These are phyloP conservation scores for Chamaetylas fuelleborni DNA, from an alignment of 2,113 vertebrate genomes.

Conservation along the genomic window DNA sequence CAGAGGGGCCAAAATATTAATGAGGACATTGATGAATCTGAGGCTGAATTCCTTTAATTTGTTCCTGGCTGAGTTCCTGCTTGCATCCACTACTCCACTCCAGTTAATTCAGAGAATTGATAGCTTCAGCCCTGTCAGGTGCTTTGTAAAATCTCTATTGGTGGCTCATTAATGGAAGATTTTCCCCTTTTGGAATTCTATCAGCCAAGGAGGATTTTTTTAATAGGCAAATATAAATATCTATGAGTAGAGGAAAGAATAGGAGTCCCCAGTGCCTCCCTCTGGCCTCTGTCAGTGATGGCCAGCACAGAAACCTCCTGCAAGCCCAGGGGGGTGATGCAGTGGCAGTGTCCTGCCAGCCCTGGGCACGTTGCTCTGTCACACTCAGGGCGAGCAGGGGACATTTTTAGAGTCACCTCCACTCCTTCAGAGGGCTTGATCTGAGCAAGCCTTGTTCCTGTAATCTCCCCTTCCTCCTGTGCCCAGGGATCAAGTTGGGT, in stretches of 20 bases:
- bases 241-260: background rate
- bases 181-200: background rate
- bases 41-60: constrained; percentile 42
- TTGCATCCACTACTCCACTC: constrained; percentile 1
- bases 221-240: background rate
- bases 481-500: background rate
- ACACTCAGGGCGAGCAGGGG: background rate
- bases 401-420: background rate
- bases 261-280: background rate
- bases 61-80: constrained; percentile 23
- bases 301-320: background rate
- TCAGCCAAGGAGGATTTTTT: background rate
- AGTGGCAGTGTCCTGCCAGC: background rate
- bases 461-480: background rate
- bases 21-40: constrained; percentile 45
- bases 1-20: constrained; percentile 27
- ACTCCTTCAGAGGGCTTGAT: background rate
- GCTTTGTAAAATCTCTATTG: constrained; percentile 35
- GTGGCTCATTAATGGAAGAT: constrained; percentile 38
- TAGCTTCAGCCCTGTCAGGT: constrained; percentile 15
- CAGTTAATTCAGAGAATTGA: constrained; percentile 48
- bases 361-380: background rate
- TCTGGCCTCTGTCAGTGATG: background rate
- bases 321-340: background rate
- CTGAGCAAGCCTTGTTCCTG: background rate